A percentile compares a stretch with the other conserved stretches of the same genome.
Evolutionary conservation across 2,888 invertebrate species (phyloP).

Genomic region (Dasysyrphus tricinctus): DNA sequence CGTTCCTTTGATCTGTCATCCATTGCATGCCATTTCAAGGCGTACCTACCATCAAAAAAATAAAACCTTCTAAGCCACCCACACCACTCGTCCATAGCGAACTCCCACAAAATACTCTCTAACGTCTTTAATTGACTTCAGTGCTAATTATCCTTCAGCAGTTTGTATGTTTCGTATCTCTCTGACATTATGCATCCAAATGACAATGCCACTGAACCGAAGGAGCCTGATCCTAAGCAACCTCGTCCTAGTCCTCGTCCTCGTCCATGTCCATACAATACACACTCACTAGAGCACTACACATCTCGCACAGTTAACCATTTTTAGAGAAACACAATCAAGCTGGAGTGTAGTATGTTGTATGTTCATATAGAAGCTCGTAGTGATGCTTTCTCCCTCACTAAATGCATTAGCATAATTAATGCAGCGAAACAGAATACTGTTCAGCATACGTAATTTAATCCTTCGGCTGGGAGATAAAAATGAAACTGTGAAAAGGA

Average conservation of each 20-base stretch:
- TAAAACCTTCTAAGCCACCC: background rate
- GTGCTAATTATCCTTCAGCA: slow-evolving; percentile 71
- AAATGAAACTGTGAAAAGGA: slow-evolving; percentile 72
- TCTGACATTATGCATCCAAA: slow-evolving; percentile 71
- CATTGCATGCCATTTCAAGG: slow-evolving; percentile 51
- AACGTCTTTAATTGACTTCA: slow-evolving; percentile 72
- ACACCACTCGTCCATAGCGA: background rate
- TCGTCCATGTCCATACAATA: slow-evolving; percentile 4
- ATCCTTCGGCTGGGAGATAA: slow-evolving; percentile 72
- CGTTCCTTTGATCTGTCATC: slow-evolving; percentile 72
- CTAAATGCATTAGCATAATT: slow-evolving; percentile 75
- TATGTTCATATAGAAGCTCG: background rate
- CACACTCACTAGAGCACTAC: background rate
- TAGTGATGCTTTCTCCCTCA: slow-evolving; percentile 26
- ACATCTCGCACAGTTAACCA: slow-evolving; percentile 42
- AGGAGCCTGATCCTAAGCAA: slow-evolving; percentile 10
- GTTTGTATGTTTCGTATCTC: slow-evolving; percentile 37
- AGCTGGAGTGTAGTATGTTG: background rate
- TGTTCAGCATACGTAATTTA: slow-evolving; percentile 75
- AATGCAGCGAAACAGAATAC: slow-evolving; percentile 76
- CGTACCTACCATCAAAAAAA: background rate
- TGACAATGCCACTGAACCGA: slow-evolving; percentile 62
- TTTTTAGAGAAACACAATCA: slow-evolving; percentile 43
- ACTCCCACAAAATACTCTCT: slow-evolving; percentile 28
- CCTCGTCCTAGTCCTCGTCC: background rate